These are phyloP conservation scores for Zoanthus sansibaricus DNA, from an alignment of 92 coral and sea anemone genomes.

Conservation along the genomic window DNA sequence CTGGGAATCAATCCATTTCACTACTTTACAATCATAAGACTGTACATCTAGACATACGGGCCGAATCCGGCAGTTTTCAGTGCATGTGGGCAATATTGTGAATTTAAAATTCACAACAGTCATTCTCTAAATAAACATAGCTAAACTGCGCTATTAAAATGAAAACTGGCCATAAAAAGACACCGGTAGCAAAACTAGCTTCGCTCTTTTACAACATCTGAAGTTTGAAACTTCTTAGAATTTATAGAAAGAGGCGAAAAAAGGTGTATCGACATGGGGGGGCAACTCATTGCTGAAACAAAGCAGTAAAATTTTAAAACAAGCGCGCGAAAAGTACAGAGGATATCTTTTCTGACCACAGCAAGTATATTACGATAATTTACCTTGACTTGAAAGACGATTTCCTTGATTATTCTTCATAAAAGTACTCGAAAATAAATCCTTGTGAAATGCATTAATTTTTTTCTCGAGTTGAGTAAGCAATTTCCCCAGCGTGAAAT, in stretches of 20 bases:
- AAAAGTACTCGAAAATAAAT: slow-evolving; percentile 63
- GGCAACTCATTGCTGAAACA: background rate
- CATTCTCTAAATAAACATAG: no score
- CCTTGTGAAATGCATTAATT: slow-evolving; percentile 70
- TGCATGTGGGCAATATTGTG: no score
- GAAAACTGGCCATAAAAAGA: no score
- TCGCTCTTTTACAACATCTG: no score
- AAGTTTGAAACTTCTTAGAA: background rate
- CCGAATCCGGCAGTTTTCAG: no score
- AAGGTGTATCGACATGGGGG: background rate
- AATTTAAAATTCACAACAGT: no score
- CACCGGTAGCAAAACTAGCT: no score
- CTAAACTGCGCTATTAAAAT: no score
- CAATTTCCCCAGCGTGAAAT: slow-evolving; percentile 48
- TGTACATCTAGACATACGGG: no score
- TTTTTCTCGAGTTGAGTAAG: slow-evolving; percentile 56
- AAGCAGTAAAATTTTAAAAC: slow-evolving; percentile 21
- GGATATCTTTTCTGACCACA: background rate
- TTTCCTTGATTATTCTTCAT: slow-evolving; percentile 65
- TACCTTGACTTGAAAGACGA: slow-evolving; percentile 65
- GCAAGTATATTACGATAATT: slow-evolving; percentile 1
- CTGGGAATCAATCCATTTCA: no score
- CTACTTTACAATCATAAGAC: no score
- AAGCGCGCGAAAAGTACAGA: slow-evolving; percentile 19
- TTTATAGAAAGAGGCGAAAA: background rate